A percentile compares a stretch with the other conserved stretches of the same genome.
Evolutionary conservation across 1,140 invertebrate genomes (phyloP).

Genomic region (Aphelenchoides fujianensis): DNA sequence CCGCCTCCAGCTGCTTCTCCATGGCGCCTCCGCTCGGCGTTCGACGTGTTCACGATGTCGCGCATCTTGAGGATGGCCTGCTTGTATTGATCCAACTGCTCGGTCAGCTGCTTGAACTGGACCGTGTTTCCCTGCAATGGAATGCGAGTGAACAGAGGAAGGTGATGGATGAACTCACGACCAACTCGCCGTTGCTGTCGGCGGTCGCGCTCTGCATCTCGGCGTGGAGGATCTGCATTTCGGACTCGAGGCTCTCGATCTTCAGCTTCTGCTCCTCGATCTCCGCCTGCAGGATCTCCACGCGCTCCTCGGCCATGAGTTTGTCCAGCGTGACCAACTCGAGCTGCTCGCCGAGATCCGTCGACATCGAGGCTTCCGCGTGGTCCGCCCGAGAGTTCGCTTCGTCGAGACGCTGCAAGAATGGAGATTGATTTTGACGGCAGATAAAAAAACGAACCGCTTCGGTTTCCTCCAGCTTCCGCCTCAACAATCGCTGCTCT

Average conservation of each 20-base stretch:
- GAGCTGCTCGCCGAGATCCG: slow-evolving; percentile 83
- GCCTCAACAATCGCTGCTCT: neutral
- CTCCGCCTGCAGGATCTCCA: slow-evolving; percentile 51
- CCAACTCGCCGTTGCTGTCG: neutral
- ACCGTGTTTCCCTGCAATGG: neutral
- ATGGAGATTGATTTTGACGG: no score
- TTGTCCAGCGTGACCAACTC: slow-evolving; percentile 97
- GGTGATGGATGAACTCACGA: no score
- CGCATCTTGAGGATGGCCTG: slow-evolving; percentile 23
- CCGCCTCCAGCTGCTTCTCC: slow-evolving; percentile 1
- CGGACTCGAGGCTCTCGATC: slow-evolving; percentile 83
- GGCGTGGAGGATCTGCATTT: slow-evolving; percentile 83
- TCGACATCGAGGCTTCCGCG: slow-evolving; percentile 79
- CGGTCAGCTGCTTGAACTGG: neutral
- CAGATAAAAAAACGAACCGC: no score
- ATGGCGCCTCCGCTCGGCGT: slow-evolving; percentile 28
- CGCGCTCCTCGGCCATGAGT: slow-evolving; percentile 97
- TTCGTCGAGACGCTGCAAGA: slow-evolving; percentile 33
- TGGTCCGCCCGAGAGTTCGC: slow-evolving; percentile 73
- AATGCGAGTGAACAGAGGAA: no score
- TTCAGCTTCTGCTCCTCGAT: slow-evolving; percentile 46
- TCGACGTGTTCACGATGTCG: slow-evolving; percentile 34
- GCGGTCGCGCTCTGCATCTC: slow-evolving; percentile 74
- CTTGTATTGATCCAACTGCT: slow-evolving; percentile 12
- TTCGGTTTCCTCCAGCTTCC: slow-evolving; percentile 36